Conservation (phyloP, 2,797 vertebrate species). For the Sebastes nivosus region DNA sequence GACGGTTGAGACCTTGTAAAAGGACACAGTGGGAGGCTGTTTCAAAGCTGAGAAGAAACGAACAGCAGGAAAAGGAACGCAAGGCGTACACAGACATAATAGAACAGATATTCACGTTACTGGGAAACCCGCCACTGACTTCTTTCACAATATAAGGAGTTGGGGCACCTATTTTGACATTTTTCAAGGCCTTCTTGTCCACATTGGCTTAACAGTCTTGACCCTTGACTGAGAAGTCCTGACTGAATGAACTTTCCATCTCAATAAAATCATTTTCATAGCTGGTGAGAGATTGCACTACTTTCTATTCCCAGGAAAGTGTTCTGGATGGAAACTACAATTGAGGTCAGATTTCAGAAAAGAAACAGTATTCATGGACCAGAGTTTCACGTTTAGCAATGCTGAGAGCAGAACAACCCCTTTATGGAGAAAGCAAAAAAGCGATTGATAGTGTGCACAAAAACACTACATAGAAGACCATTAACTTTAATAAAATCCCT, state of each 20-base stretch:
- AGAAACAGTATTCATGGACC: not conserved
- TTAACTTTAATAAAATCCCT: not conserved
- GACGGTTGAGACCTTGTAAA: not conserved
- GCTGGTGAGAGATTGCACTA: not conserved
- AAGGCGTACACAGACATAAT: not conserved
- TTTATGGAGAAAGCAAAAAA: not conserved
- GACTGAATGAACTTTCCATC: not conserved
- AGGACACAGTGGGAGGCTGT: not conserved
- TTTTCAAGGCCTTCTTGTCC: not conserved
- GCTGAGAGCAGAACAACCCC: not conserved
- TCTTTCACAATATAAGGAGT: not conserved
- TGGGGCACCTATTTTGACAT: not conserved
- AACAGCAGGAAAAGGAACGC: not conserved
- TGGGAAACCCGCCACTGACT: not conserved
- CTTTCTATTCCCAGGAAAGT: not conserved
- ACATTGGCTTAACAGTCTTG: not conserved
- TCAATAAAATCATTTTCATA: conserved; percentile 5
- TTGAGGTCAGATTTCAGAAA: not conserved
- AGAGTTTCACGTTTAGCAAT: not conserved
- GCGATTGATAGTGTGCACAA: no score
- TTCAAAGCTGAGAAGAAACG: not conserved
- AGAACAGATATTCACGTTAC: not conserved
- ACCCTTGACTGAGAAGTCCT: not conserved
- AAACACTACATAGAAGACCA: not conserved
- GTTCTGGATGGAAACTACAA: not conserved